phyloP scores from a whole-genome alignment of 2,113 vertebrate genomes.

The Xiphophorus hellerii region DNA sequence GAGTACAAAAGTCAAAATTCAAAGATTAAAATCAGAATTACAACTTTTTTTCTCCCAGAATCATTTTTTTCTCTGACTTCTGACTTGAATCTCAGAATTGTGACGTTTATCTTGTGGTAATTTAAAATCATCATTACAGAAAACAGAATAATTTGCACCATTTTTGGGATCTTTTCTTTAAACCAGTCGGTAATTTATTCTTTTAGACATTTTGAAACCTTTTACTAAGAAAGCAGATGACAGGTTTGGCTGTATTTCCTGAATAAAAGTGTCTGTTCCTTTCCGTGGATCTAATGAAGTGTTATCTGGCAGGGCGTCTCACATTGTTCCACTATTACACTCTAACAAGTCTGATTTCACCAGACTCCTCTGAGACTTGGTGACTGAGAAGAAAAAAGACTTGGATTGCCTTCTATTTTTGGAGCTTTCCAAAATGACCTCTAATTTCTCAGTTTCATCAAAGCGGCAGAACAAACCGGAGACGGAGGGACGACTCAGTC shows the following conservation, averaged over 20 bases:
- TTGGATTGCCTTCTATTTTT: slow-evolving; percentile 73
- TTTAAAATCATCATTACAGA: no score
- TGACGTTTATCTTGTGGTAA: no score
- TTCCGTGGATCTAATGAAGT: slow-evolving; percentile 48
- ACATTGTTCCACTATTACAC: slow-evolving; percentile 57
- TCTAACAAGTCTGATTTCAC: slow-evolving; percentile 52
- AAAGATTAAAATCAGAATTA: no score
- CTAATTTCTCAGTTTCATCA: slow-evolving; percentile 70
- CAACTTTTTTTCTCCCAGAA: no score
- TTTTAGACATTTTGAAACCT: not conserved
- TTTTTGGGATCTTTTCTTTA: not conserved
- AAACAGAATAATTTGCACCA: no score
- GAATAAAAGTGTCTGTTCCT: slow-evolving; percentile 23
- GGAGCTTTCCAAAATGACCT: slow-evolving; percentile 66
- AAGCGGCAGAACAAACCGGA: slow-evolving; percentile 34
- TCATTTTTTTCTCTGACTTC: no score
- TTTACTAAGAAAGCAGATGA: not conserved
- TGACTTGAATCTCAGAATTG: no score
- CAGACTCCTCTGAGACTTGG: slow-evolving; percentile 64
- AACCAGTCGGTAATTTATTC: not conserved
- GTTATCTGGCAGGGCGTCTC: slow-evolving; percentile 26
- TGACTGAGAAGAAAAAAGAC: slow-evolving; percentile 50
- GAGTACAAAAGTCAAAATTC: no score
- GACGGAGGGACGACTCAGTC: slow-evolving; percentile 4
- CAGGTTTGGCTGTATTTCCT: not conserved